phyloP scores from a whole-genome alignment of 1,140 invertebrate genomes.

The Drosophila persimilis region DNA sequence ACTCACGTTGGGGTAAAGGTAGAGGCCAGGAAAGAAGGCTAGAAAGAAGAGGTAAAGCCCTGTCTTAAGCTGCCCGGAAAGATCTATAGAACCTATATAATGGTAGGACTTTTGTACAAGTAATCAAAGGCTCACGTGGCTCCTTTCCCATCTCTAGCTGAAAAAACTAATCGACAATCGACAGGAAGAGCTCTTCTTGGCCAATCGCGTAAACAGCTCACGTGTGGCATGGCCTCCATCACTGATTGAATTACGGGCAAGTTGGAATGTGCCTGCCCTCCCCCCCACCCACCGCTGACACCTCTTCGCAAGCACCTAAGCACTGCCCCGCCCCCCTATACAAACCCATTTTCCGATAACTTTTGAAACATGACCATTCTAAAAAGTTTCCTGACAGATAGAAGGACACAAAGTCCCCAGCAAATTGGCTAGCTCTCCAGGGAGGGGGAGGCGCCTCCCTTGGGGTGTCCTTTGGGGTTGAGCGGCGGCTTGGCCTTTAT shows the following conservation, averaged over 20 bases:
- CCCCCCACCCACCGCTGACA: constrained; percentile 20
- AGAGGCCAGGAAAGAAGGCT: not conserved
- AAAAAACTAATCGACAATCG: constrained; percentile 30
- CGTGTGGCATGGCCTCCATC: constrained; percentile 64
- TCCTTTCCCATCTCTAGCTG: not conserved
- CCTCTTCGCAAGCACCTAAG: not conserved
- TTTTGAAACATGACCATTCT: constrained; percentile 60
- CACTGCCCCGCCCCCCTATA: no score
- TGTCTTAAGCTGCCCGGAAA: no score
- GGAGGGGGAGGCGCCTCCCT: constrained; percentile 25
- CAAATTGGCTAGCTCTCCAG: constrained; percentile 67
- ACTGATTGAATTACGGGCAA: constrained; percentile 75
- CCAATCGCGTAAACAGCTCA: constrained; percentile 68
- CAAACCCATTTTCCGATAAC: constrained; percentile 30
- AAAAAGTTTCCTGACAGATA: constrained; percentile 64
- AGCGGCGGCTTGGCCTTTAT: constrained; percentile 44
- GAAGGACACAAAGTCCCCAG: constrained; percentile 46
- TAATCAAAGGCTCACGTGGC: no score
- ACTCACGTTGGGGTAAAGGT: constrained; percentile 1
- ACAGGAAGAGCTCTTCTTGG: constrained; percentile 21
- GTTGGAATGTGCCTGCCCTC: constrained; percentile 21
- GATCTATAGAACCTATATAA: no score
- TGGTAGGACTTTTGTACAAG: no score
- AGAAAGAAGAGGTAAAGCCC: not conserved
- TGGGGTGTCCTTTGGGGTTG: constrained; percentile 1